Conservation (phyloP, 2,797 vertebrate genomes). For the Hippocampus kuda region DNA sequence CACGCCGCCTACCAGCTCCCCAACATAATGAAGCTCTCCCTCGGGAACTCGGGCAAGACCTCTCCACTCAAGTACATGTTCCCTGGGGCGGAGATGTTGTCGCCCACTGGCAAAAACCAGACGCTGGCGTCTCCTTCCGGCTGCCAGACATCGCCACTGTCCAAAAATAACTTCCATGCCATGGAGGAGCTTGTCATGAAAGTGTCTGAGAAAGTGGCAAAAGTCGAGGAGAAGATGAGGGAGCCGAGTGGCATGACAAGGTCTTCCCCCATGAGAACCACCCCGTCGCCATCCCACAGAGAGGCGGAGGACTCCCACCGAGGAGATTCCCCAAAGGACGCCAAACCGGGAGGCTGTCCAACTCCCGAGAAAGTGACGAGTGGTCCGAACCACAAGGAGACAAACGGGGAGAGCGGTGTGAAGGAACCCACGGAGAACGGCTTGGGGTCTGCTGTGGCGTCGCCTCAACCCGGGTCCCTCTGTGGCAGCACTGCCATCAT, state of each 20-base stretch:
- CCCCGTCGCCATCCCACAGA: slow-evolving; percentile 85
- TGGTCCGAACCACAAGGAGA: slow-evolving; percentile 69
- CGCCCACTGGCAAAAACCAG: slow-evolving; percentile 78
- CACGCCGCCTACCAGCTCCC: slow-evolving; percentile 99
- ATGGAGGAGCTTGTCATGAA: slow-evolving; percentile 99
- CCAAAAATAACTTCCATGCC: slow-evolving; percentile 95
- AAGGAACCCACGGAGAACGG: slow-evolving; percentile 81
- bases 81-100: slow-evolving; percentile 77
- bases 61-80: slow-evolving; percentile 85
- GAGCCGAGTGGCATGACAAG: slow-evolving; percentile 70
- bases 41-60: slow-evolving; percentile 84
- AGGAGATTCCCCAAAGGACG: slow-evolving; percentile 75
- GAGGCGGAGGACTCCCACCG: slow-evolving; percentile 77
- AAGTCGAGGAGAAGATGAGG: slow-evolving; percentile 93
- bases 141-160: slow-evolving; percentile 84
- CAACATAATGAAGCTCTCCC: slow-evolving; percentile 94
- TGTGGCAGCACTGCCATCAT: slow-evolving; percentile 93
- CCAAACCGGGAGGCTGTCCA: slow-evolving; percentile 62
- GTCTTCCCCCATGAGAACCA: slow-evolving; percentile 78
- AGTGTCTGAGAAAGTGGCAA: slow-evolving; percentile 93
- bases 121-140: slow-evolving; percentile 79
- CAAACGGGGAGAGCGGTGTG: slow-evolving; percentile 70
- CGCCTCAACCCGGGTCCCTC: slow-evolving; percentile 64
- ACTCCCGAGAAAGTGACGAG: slow-evolving; percentile 71
- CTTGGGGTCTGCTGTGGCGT: slow-evolving; percentile 70